phyloP scores from a whole-genome alignment of 1,140 invertebrate genomes.

The Nephotettix cincticeps region DNA sequence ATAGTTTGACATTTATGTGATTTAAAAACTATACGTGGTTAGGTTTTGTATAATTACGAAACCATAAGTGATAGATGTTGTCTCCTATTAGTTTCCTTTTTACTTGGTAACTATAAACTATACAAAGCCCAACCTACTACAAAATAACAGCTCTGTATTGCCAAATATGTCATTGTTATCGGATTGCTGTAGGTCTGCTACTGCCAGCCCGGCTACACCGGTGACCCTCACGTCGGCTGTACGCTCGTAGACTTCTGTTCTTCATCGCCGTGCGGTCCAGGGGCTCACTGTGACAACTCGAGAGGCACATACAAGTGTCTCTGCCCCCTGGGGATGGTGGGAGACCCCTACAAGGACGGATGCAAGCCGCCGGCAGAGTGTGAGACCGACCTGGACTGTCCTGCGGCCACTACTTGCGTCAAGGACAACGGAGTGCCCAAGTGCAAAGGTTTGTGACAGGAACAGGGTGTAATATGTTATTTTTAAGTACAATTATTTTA shows the following conservation, averaged over 20 bases:
- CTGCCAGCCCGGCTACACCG: conserved; percentile 84
- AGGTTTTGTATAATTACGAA: too few species aligned
- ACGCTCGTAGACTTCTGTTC: conserved; percentile 75
- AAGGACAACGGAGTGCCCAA: conserved; percentile 66
- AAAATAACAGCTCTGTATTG: too few species aligned
- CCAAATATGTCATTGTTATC: neutral
- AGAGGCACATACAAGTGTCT: conserved; percentile 77
- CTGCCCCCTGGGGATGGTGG: conserved; percentile 74
- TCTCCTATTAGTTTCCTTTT: too few species aligned
- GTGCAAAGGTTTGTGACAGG: conserved; percentile 62
- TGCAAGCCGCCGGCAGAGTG: conserved; percentile 78
- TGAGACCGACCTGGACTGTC: conserved; percentile 72
- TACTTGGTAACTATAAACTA: too few species aligned
- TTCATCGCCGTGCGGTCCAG: conserved; percentile 75
- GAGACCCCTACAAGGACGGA: conserved; percentile 78
- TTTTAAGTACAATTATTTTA: too few species aligned
- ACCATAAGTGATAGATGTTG: too few species aligned
- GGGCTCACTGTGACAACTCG: conserved; percentile 78
- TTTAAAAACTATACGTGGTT: too few species aligned
- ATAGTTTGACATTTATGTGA: too few species aligned
- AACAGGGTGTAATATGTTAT: too few species aligned
- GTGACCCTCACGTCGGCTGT: conserved; percentile 69
- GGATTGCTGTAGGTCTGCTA: conserved; percentile 57
- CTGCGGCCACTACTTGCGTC: conserved; percentile 69
- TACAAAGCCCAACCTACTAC: too few species aligned